Percentiles rank a stretch among this genome's conserved stretches.
Conservation (phyloP, 2,888 invertebrate species). For the Malachius bipustulatus region DNA sequence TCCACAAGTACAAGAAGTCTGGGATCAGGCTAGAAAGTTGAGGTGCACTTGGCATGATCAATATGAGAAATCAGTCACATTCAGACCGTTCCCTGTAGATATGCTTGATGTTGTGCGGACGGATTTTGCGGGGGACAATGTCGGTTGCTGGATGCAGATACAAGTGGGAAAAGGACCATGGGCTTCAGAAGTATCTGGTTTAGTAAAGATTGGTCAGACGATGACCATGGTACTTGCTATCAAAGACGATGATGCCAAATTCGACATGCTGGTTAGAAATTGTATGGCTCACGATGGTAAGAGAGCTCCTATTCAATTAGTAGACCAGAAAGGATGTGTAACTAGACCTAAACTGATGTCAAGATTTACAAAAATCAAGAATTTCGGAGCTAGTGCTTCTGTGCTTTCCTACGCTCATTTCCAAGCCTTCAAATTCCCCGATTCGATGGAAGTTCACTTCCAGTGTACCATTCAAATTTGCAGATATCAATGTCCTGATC, state of each 20-base stretch:
- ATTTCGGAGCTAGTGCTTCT: conserved; percentile 86
- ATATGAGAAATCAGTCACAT: conserved; percentile 90
- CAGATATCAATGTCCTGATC: conserved; percentile 84
- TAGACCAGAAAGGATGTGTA: conserved; percentile 86
- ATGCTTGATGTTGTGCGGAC: conserved; percentile 91
- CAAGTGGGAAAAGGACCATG: conserved; percentile 92
- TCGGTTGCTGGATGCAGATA: conserved; percentile 96
- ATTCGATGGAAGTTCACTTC: conserved; percentile 93
- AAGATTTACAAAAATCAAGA: conserved; percentile 87
- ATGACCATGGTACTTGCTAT: conserved; percentile 96
- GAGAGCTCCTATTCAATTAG: conserved; percentile 83
- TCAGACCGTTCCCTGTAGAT: conserved; percentile 88
- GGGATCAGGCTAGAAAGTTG: conserved; percentile 87
- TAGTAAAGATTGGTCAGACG: conserved; percentile 90
- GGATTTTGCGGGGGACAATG: conserved; percentile 90
- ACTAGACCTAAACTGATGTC: conserved; percentile 89
- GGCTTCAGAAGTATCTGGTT: conserved; percentile 88
- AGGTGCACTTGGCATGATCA: conserved; percentile 93
- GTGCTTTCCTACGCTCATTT: conserved; percentile 87
- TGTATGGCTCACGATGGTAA: conserved; percentile 93
- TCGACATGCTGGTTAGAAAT: conserved; percentile 89
- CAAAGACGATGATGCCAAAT: conserved; percentile 89
- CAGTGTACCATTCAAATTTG: conserved; percentile 93
- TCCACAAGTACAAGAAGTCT: conserved; percentile 87
- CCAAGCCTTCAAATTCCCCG: conserved; percentile 93